Conservation (phyloP, 2,113 vertebrate species). For the Lipophrys pholis region DNA sequence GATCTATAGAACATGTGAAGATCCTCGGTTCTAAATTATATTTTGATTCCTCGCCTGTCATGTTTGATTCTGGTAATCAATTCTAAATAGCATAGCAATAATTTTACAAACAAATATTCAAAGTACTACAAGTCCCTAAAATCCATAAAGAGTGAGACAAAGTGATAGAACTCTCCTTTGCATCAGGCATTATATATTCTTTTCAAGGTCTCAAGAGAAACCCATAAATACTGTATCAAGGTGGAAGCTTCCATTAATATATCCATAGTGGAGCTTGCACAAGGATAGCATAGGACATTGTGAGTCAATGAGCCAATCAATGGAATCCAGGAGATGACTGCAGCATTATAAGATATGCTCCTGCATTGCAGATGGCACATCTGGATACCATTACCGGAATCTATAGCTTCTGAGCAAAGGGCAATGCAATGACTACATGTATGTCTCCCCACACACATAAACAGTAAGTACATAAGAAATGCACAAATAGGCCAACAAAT, state of each 20-base stretch:
- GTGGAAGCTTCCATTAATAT: constrained; percentile 48
- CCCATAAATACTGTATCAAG: constrained; percentile 8
- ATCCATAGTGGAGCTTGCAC: constrained; percentile 43
- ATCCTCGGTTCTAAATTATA: background rate
- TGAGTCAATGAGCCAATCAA: constrained; percentile 70
- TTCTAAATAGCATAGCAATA: background rate
- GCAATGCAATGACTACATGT: constrained; percentile 9
- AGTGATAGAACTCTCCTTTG: background rate
- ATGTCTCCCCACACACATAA: background rate
- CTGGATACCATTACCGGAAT: constrained; percentile 65
- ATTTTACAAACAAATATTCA: background rate
- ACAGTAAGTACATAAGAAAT: constrained; percentile 11
- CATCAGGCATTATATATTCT: constrained; percentile 9
- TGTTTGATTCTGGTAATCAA: background rate
- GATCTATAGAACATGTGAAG: background rate
- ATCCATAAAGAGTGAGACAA: constrained; percentile 6
- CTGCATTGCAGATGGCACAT: constrained; percentile 77
- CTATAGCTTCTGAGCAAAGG: constrained; percentile 40
- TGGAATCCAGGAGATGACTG: constrained; percentile 64
- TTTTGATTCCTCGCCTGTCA: background rate
- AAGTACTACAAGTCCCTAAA: constrained; percentile 8
- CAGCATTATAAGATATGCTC: constrained; percentile 69
- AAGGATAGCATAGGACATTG: constrained; percentile 54
- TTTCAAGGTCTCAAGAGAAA: constrained; percentile 7
- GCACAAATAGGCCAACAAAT: constrained; percentile 1